Conservation (phyloP, 2,797 vertebrate species). For the Eidolon dupreanum region DNA sequence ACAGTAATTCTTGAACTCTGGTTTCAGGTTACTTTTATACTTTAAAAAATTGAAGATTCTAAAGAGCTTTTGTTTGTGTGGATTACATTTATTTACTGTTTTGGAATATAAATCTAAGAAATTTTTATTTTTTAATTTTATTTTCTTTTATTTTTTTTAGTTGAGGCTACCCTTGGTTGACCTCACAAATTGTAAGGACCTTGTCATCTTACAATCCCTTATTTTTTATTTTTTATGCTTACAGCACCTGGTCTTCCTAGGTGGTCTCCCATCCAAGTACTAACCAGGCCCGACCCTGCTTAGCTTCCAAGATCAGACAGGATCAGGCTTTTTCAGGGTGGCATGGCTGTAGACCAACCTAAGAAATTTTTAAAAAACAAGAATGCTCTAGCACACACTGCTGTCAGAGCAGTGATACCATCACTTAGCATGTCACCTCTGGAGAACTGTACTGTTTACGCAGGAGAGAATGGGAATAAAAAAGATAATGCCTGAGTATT, state of each 20-base stretch:
- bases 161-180: no score
- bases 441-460: background rate
- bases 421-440: no score
- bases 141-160: no score
- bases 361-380: background rate
- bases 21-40: background rate
- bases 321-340: no score
- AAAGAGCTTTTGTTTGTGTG: background rate
- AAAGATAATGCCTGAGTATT: background rate
- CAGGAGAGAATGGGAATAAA: background rate
- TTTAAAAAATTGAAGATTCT: background rate
- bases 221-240: no score
- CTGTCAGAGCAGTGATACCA: background rate
- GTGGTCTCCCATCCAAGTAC: no score
- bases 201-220: no score
- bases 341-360: no score
- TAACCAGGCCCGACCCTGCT: no score
- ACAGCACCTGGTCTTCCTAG: no score
- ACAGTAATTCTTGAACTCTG: background rate
- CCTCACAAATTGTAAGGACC: no score
- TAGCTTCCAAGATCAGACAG: no score
- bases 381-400: background rate
- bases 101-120: background rate
- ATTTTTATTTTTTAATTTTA: background rate
- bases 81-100: background rate